phyloP scores from a whole-genome alignment of 2,113 vertebrate species.

The Phalacrocorax carbo region DNA sequence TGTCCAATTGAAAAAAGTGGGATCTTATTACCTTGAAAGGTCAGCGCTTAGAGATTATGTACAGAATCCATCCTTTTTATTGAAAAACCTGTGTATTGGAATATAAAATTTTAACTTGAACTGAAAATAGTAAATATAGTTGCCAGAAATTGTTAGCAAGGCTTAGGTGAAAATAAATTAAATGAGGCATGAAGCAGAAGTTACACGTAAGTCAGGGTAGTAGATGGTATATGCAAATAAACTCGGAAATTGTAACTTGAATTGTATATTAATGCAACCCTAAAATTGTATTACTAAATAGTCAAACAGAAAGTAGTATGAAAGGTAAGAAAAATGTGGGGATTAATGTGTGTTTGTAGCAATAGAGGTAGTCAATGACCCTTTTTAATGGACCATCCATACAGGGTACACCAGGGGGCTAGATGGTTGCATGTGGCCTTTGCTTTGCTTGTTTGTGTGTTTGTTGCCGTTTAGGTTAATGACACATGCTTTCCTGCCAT shows the following conservation, averaged over 20 bases:
- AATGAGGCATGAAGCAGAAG: neutral
- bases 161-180: neutral
- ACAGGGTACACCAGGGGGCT: neutral
- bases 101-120: neutral
- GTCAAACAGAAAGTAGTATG: neutral
- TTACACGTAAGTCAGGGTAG: neutral
- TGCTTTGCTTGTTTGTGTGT: neutral
- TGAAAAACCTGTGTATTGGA: neutral
- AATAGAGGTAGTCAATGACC: neutral
- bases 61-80: neutral
- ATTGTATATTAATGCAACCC: neutral
- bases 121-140: neutral
- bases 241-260: neutral
- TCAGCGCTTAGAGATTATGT: neutral
- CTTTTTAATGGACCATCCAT: neutral
- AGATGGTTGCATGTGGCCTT: neutral
- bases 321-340: fast-evolving
- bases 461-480: neutral
- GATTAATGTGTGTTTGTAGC: neutral
- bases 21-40: neutral
- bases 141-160: neutral
- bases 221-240: neutral
- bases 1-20: neutral
- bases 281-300: neutral
- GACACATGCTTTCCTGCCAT: neutral